Percentiles rank a stretch among this genome's conserved stretches.
phyloP scores from a whole-genome alignment of 1,140 invertebrate species.

The Wiebesia pumilae region DNA sequence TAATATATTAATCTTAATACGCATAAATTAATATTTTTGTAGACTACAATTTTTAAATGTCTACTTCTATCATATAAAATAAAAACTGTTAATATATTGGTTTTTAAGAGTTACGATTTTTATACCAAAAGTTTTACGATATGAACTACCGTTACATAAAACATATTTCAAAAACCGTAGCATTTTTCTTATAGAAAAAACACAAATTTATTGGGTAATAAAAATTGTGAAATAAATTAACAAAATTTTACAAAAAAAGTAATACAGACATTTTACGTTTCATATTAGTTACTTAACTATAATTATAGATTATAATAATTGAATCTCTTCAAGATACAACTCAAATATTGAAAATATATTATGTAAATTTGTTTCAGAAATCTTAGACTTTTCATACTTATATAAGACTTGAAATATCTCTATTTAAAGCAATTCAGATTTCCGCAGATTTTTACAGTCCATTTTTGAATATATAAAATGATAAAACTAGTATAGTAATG shows the following conservation, averaged over 20 bases:
- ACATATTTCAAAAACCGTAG: neutral
- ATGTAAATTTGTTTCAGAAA: too few species aligned
- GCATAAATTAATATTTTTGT: neutral
- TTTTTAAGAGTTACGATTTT: neutral
- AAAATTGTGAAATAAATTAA: neutral
- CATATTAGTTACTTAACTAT: too few species aligned
- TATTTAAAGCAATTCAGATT: too few species aligned
- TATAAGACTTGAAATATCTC: too few species aligned
- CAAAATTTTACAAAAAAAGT: neutral
- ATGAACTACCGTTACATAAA: neutral
- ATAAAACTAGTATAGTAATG: too few species aligned
- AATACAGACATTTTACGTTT: too few species aligned
- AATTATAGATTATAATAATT: too few species aligned
- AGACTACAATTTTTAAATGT: neutral
- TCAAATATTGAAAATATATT: too few species aligned
- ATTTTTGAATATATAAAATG: too few species aligned
- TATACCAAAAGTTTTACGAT: constrained; percentile 12
- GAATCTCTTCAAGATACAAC: too few species aligned
- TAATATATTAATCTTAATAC: neutral
- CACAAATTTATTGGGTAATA: neutral
- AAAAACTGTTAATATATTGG: constrained; percentile 12
- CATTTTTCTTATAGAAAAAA: neutral
- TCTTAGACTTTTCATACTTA: too few species aligned
- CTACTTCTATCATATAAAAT: neutral
- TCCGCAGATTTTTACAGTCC: too few species aligned